Conservation (phyloP, 2,797 vertebrate genomes). For the Phyllotis vaccarum region DNA sequence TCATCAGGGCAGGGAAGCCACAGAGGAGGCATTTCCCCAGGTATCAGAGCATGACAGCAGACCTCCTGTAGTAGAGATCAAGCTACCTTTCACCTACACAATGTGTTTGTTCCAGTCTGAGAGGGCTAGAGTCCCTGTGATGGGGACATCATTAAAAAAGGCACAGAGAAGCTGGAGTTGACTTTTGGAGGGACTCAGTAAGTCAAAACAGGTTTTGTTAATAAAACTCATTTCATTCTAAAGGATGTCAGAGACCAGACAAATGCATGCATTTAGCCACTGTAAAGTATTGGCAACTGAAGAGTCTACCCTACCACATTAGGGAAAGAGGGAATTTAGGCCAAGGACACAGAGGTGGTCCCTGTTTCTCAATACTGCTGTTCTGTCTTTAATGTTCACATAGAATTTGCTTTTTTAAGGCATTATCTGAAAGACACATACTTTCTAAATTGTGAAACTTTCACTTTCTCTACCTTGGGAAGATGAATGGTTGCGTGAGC, state of each 20-base stretch:
- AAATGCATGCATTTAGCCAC: constrained; percentile 24
- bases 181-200: constrained; percentile 50
- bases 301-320: constrained; percentile 26
- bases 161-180: constrained; percentile 50
- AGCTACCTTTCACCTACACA: constrained; percentile 65
- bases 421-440: constrained; percentile 84
- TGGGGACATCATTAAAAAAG: constrained; percentile 64
- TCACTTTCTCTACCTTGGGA: constrained; percentile 87
- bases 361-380: constrained; percentile 75
- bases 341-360: constrained; percentile 82
- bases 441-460: constrained; percentile 80
- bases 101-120: constrained; percentile 64
- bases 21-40: neutral
- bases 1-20: constrained; percentile 9
- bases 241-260: constrained; percentile 47
- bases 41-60: constrained; percentile 37
- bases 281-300: constrained; percentile 28
- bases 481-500: constrained; percentile 82
- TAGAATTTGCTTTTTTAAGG: constrained; percentile 82
- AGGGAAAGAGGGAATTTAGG: constrained; percentile 77
- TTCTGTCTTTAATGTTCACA: constrained; percentile 82
- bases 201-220: constrained; percentile 52
- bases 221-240: constrained; percentile 69
- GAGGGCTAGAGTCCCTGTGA: constrained; percentile 52
- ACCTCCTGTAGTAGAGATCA: constrained; percentile 72